Evolutionary conservation across 1,140 invertebrate species (phyloP).

Genomic region (Ceratina australensis): DNA sequence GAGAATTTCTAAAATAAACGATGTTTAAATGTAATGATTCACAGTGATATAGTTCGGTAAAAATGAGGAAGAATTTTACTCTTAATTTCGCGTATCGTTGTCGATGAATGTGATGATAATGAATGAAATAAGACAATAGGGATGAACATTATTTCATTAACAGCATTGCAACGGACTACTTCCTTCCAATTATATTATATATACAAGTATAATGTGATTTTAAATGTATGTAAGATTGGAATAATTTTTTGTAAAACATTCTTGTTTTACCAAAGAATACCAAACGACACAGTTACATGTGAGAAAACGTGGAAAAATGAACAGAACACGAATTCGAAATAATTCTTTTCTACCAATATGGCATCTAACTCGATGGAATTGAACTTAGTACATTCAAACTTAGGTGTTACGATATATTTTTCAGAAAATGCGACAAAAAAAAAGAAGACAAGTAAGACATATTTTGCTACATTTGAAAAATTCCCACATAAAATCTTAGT

Average conservation of each 20-base stretch:
- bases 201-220: conserved; percentile 29
- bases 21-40: conserved; percentile 35
- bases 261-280: conserved; percentile 53
- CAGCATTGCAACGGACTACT: conserved; percentile 14
- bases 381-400: conserved; percentile 45
- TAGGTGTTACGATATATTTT: conserved; percentile 51
- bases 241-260: conserved; percentile 44
- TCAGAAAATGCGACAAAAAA: conserved; percentile 44
- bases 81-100: conserved; percentile 8
- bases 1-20: conserved; percentile 31
- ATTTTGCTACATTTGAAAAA: conserved; percentile 55
- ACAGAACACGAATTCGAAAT: conserved; percentile 21
- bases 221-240: conserved; percentile 33
- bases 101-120: conserved; percentile 23
- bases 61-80: conserved; percentile 6
- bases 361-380: conserved; percentile 52
- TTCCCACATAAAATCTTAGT: conserved; percentile 36
- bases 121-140: conserved; percentile 41
- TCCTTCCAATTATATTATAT: conserved; percentile 28
- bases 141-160: conserved; percentile 29
- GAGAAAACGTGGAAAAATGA: conserved; percentile 6
- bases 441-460: conserved; percentile 42
- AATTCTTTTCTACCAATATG: conserved; percentile 47
- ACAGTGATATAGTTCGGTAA: conserved; percentile 36
- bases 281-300: conserved; percentile 38